These are phyloP conservation scores for Melanotaenia boesemani DNA, from an alignment of 2,797 vertebrate species.

Conservation along the genomic window DNA sequence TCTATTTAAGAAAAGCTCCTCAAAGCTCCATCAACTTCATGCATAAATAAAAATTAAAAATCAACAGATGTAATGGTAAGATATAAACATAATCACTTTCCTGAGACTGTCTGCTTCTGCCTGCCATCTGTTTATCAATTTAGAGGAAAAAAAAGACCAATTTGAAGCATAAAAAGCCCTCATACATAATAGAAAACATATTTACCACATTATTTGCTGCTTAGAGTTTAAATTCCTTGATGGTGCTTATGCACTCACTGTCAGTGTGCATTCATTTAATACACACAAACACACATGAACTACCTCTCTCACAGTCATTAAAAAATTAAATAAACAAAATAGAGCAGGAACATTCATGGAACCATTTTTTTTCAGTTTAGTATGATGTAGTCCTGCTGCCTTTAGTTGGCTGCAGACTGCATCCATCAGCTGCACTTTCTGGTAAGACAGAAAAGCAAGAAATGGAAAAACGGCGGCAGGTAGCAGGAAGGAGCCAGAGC, in stretches of 20 bases:
- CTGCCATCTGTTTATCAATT: conserved; percentile 2
- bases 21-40: neutral
- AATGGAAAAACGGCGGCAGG: conserved; percentile 27
- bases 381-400: conserved; percentile 21
- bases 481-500: conserved; percentile 17
- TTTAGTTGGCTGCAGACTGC: conserved; percentile 13
- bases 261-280: conserved; percentile 13
- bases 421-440: conserved; percentile 24
- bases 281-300: conserved; percentile 40
- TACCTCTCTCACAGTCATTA: conserved; percentile 7
- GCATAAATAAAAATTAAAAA: neutral
- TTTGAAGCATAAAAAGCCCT: conserved; percentile 12
- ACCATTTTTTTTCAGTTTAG: conserved; percentile 24
- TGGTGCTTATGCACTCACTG: conserved; percentile 23
- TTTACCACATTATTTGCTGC: conserved; percentile 43
- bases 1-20: conserved; percentile 39
- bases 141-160: neutral
- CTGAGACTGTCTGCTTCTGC: conserved; percentile 9
- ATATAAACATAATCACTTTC: conserved; percentile 42
- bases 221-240: conserved; percentile 16
- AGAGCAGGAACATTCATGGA: conserved; percentile 23
- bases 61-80: conserved; percentile 47
- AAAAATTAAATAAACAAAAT: neutral
- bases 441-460: conserved; percentile 5
- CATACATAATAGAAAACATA: conserved; percentile 28